Evolutionary conservation across 2,888 invertebrate genomes (phyloP).

Genomic region (Drosophila nigritarsus): DNA sequence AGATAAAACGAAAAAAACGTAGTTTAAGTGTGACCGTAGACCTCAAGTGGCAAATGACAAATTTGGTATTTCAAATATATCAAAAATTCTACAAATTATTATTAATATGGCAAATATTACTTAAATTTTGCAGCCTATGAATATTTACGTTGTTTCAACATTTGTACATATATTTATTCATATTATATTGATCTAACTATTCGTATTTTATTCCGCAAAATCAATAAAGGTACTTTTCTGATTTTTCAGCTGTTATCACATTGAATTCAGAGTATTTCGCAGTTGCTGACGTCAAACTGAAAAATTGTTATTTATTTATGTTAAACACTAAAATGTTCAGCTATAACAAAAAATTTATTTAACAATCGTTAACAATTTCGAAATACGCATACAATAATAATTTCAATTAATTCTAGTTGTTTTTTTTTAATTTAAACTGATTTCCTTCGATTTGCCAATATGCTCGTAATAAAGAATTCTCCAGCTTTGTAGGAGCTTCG

Average conservation of each 20-base stretch:
- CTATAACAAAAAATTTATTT: slow-evolving; percentile 19
- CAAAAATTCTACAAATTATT: slow-evolving; percentile 4
- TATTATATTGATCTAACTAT: neutral
- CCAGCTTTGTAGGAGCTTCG: slow-evolving; percentile 99
- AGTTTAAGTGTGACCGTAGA: slow-evolving; percentile 42
- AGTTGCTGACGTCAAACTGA: neutral
- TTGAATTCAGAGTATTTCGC: too few relatives aligned
- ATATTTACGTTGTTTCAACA: neutral
- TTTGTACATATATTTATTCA: neutral
- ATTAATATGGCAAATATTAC: neutral
- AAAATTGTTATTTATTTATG: neutral
- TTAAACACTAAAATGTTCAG: neutral
- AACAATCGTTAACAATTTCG: slow-evolving; percentile 26
- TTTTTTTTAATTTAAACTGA: slow-evolving; percentile 9
- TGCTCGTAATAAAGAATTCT: slow-evolving; percentile 94
- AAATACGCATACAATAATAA: slow-evolving; percentile 11
- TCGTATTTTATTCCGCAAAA: too few relatives aligned
- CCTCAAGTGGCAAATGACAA: neutral
- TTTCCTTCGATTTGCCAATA: slow-evolving; percentile 87
- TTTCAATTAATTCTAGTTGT: neutral
- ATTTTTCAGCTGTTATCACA: neutral
- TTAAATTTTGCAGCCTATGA: neutral
- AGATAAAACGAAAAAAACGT: slow-evolving; percentile 58
- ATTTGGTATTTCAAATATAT: slow-evolving; percentile 28
- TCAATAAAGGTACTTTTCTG: neutral